Base-by-base conservation (phyloP, 2,113 vertebrate genomes). In the Aramus guarauna region DNA sequence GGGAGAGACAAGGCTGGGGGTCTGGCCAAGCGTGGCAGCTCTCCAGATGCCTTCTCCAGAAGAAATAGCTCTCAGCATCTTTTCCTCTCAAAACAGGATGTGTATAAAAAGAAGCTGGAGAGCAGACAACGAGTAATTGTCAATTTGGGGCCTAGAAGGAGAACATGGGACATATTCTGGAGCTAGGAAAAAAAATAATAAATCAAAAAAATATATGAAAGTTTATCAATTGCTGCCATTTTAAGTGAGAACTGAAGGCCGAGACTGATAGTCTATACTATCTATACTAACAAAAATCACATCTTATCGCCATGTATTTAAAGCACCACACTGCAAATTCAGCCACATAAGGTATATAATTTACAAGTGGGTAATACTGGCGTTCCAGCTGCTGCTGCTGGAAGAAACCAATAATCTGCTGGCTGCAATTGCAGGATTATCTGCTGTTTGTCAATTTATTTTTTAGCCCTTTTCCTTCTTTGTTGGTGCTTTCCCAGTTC, bases 151-250 rank as follows among this genome's bases (percentile, higher is more conserved):
- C 36, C 67, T 36, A 45, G 45, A 14, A 74, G 37, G 29, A 90
- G 63, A 92, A 48, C 18, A 34, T 0, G 0, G 41, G 63, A 63
- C 15, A 56, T 32, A 32, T 29, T 80, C 59, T 59, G 17, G 55
- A 32, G 53, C n/a, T 3, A 52, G 45, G 9, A 67, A 43, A 19
- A 37, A 71, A 29, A 41, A n/a, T n/a, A n/a, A n/a, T n/a, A n/a
- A n/a, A n/a, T n/a, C n/a, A 67, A 43, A 19, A 37, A 71, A 29
- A 43, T 22, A 34, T 3, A 39, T 11, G 18, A 36, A 9, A 76
- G 32, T 43, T 71, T 41, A 22, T 78, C 43, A 56, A 3, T 36
- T 36, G 43, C 7, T 5, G n/a, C 11, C 0, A 0, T 24, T 74
- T 78, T 6, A 52, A 18, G 34, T 18, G 16, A 71, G n/a, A 92